A percentile compares a stretch with the other conserved stretches of the same genome.
Conservation (phyloP, 2,113 vertebrate genomes). For the Neotragus moschatus region DNA sequence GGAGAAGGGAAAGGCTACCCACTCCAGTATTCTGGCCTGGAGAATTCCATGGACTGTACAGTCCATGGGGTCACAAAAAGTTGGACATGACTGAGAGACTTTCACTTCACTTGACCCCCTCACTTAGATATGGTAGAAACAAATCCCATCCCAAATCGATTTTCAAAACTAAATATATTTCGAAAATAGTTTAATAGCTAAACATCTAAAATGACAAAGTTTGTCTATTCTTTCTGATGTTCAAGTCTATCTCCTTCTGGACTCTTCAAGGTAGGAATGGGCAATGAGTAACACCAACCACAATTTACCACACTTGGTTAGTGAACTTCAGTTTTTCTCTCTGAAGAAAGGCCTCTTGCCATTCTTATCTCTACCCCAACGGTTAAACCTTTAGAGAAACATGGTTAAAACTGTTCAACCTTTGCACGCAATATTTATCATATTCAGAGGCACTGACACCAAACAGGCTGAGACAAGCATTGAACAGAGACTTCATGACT, state of each 20-base stretch:
- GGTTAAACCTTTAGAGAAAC: slow-evolving; percentile 8
- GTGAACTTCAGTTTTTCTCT: neutral
- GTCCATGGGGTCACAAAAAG: neutral
- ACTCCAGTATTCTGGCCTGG: neutral
- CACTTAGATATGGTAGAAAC: neutral
- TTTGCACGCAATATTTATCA: neutral
- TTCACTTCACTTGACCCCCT: neutral
- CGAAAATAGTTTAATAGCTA: neutral
- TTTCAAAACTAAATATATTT: neutral
- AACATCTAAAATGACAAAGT: neutral
- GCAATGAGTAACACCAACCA: neutral
- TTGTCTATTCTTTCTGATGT: slow-evolving; percentile 1
- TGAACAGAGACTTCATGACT: neutral
- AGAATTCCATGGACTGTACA: neutral
- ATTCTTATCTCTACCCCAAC: slow-evolving; percentile 51
- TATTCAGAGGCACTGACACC: neutral
- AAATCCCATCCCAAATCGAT: neutral
- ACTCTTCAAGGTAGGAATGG: neutral
- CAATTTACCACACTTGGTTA: neutral
- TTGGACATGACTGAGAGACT: neutral
- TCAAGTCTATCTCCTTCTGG: neutral
- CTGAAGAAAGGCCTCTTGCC: slow-evolving; percentile 64
- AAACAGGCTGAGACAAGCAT: neutral
- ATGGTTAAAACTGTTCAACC: neutral
- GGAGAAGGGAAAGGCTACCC: neutral